These are phyloP conservation scores for Macropodus opercularis DNA, from an alignment of 2,797 vertebrate species.

Conservation along the genomic window DNA sequence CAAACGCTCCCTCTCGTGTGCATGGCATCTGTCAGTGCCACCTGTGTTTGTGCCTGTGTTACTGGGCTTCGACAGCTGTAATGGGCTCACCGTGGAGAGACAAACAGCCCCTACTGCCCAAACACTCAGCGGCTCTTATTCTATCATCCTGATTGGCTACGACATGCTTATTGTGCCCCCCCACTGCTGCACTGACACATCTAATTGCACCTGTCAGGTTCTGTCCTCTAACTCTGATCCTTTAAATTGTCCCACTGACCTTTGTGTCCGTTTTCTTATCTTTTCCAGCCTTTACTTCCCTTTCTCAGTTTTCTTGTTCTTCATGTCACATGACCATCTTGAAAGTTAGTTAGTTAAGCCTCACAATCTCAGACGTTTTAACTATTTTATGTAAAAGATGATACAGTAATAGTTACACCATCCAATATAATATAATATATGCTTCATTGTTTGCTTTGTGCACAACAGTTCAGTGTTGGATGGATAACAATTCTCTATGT, in stretches of 20 bases:
- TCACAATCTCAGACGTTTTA: neutral
- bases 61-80: constrained; percentile 38
- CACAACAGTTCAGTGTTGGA: too few species aligned
- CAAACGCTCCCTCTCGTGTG: neutral
- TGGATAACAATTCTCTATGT: too few species aligned
- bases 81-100: constrained; percentile 50
- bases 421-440: too few species aligned
- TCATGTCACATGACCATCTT: neutral
- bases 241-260: constrained; percentile 51
- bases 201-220: constrained; percentile 73
- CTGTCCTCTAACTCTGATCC: constrained; percentile 60
- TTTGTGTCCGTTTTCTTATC: constrained; percentile 52
- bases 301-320: constrained; percentile 15
- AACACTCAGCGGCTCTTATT: constrained; percentile 49
- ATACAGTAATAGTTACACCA: neutral
- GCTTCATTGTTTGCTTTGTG: too few species aligned
- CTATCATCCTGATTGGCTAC: constrained; percentile 66
- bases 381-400: neutral
- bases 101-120: constrained; percentile 51
- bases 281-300: constrained; percentile 21
- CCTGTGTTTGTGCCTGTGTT: constrained; percentile 34
- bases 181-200: constrained; percentile 55
- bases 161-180: constrained; percentile 65
- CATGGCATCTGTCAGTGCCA: constrained; percentile 19
- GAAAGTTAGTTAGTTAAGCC: neutral